Evolutionary conservation across 2,797 vertebrate species (phyloP).

Genomic region (Pipistrellus nathusii): DNA sequence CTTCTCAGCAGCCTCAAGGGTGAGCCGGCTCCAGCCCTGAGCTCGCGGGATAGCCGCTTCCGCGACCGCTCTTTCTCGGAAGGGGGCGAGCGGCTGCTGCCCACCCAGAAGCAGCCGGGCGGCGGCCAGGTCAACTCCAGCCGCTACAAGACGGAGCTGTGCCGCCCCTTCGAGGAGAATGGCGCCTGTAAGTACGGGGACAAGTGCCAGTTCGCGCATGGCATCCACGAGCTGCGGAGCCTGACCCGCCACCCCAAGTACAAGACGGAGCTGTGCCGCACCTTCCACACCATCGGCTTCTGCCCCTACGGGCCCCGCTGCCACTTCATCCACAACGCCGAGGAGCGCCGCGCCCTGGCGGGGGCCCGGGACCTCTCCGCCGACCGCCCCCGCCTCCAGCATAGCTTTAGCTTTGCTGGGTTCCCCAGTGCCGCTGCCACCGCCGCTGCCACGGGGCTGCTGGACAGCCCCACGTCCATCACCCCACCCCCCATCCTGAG

Average conservation of each 20-base stretch:
- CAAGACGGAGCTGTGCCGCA: conserved; percentile 97
- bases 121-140: conserved; percentile 96
- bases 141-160: conserved; percentile 97
- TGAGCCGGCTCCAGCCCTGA: conserved; percentile 91
- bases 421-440: conserved; percentile 94
- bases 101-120: conserved; percentile 91
- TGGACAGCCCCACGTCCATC: conserved; percentile 97
- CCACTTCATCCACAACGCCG: conserved; percentile 97
- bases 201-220: conserved; percentile 97
- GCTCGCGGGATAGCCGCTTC: conserved; percentile 96
- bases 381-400: conserved; percentile 95
- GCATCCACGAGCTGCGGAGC: conserved; percentile 95
- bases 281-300: conserved; percentile 97
- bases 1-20: conserved; percentile 96
- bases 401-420: conserved; percentile 98
- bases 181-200: conserved; percentile 96
- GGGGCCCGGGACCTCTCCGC: conserved; percentile 88
- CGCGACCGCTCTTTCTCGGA: conserved; percentile 98
- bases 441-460: conserved; percentile 92
- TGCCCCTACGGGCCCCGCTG: conserved; percentile 95
- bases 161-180: conserved; percentile 96
- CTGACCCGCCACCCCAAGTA: conserved; percentile 96
- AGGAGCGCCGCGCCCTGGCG: conserved; percentile 93
- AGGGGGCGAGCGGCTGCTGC: conserved; percentile 95
- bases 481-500: conserved; percentile 97